Conservation (phyloP, 2,797 vertebrate genomes). For the Hipposideros larvatus region DNA sequence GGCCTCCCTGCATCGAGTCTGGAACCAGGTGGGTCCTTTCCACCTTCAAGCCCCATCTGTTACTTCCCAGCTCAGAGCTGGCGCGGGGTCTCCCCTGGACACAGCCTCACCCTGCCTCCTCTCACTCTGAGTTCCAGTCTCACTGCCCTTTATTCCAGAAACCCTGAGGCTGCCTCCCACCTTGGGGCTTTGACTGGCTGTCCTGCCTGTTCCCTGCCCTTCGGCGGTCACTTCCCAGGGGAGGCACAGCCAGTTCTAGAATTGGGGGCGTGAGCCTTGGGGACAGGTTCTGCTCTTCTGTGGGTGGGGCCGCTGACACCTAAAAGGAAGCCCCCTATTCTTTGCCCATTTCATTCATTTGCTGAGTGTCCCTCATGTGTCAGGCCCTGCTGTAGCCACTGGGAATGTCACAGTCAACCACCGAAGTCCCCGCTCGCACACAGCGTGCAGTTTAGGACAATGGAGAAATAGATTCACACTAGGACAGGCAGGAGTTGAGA, state of each 20-base stretch:
- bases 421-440: background rate
- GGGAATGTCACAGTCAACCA: background rate
- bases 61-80: background rate
- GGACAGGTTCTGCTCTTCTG: background rate
- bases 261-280: background rate
- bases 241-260: background rate
- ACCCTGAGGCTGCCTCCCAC: background rate
- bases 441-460: background rate
- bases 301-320: background rate
- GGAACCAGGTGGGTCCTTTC: background rate
- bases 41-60: background rate
- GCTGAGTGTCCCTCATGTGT: too few relatives aligned
- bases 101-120: background rate
- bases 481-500: background rate
- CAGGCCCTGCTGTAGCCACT: background rate
- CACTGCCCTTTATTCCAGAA: background rate
- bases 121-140: background rate
- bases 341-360: background rate
- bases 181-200: background rate
- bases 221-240: rapidly evolving
- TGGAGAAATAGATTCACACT: background rate
- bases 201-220: background rate
- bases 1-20: background rate
- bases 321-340: background rate
- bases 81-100: background rate